phyloP scores from a whole-genome alignment of 2,888 invertebrate species.

The Tetheella fluctuosa region DNA sequence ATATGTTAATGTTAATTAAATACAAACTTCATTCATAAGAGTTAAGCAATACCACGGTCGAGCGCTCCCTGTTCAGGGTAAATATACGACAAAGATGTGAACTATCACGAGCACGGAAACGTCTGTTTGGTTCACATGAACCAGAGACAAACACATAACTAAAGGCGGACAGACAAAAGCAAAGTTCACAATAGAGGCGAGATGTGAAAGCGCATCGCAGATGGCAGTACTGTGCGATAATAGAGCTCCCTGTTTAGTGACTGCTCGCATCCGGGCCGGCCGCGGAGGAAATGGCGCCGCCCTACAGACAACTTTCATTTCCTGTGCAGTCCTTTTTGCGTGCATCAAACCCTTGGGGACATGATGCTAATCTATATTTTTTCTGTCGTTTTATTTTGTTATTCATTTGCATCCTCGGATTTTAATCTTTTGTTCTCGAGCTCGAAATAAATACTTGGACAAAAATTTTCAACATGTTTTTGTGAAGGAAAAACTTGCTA shows the following conservation, averaged over 20 bases:
- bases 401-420: not conserved
- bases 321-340: slow-evolving; percentile 64
- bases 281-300: slow-evolving; percentile 68
- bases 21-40: not conserved
- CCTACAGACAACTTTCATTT: slow-evolving; percentile 78
- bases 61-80: slow-evolving; percentile 17
- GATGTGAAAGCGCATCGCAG: slow-evolving; percentile 56
- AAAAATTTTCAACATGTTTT: not conserved
- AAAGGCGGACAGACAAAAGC: slow-evolving; percentile 38
- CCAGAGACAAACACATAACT: slow-evolving; percentile 29
- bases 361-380: slow-evolving; percentile 35
- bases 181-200: slow-evolving; percentile 51
- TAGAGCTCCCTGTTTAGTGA: slow-evolving; percentile 61
- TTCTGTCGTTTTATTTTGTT: not conserved
- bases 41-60: slow-evolving; percentile 34
- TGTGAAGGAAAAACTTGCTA: not conserved
- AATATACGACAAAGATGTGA: slow-evolving; percentile 39
- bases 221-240: slow-evolving; percentile 61
- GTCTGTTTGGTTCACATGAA: slow-evolving; percentile 46
- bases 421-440: slow-evolving; percentile 16
- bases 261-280: slow-evolving; percentile 58
- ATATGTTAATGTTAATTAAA: too few relatives aligned
- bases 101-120: slow-evolving; percentile 40
- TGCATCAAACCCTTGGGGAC: slow-evolving; percentile 34
- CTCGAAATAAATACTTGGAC: too few relatives aligned